Percentiles rank a stretch among this genome's conserved stretches.
These are phyloP conservation scores for Pristionchus mayeri DNA, from an alignment of 2,888 invertebrate species.

Conservation along the genomic window DNA sequence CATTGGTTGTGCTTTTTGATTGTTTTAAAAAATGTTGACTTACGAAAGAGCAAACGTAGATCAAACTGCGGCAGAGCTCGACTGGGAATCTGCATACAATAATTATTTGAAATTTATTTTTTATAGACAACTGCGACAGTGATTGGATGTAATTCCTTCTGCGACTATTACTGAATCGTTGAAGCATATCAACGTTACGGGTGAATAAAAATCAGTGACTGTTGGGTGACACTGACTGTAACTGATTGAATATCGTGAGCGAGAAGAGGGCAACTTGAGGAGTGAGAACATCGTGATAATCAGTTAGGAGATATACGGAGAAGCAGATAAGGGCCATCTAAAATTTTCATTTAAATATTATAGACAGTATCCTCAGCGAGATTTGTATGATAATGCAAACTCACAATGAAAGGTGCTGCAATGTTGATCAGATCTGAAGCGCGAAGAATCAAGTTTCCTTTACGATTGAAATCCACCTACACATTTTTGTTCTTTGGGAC, in stretches of 20 bases:
- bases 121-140: not conserved
- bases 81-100: constrained; percentile 59
- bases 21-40: constrained; percentile 63
- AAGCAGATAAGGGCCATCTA: constrained; percentile 87
- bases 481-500: too few species aligned
- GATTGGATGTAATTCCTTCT: too few species aligned
- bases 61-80: constrained; percentile 2
- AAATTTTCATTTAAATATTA: not conserved
- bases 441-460: constrained; percentile 51
- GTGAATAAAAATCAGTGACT: too few species aligned
- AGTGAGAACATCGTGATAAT: constrained; percentile 35
- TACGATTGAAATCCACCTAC: constrained; percentile 56
- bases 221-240: constrained; percentile 20
- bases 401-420: constrained; percentile 58
- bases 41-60: constrained; percentile 52
- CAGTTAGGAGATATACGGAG: constrained; percentile 84
- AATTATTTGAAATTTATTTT: not conserved
- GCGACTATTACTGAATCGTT: too few species aligned
- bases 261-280: constrained; percentile 78
- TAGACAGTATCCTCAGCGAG: too few species aligned
- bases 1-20: constrained; percentile 66
- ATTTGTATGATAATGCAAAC: too few species aligned
- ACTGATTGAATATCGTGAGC: constrained; percentile 68
- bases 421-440: constrained; percentile 56
- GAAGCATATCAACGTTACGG: too few species aligned